Conservation (phyloP, 2,113 vertebrate genomes). For the Argyrosomus japonicus region DNA sequence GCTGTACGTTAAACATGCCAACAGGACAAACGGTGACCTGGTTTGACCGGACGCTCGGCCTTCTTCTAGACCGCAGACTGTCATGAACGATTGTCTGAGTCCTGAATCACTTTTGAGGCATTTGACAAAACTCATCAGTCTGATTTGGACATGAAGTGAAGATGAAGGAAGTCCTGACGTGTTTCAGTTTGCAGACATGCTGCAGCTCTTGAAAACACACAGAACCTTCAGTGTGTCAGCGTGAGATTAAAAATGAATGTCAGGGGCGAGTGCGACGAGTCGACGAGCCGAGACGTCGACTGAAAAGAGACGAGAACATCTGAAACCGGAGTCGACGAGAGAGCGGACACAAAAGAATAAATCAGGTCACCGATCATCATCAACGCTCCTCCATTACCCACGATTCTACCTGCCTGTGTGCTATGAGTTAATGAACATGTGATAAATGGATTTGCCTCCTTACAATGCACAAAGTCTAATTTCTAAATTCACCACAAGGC, state of each 20-base stretch:
- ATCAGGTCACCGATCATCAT: conserved; percentile 11
- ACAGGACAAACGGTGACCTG: not conserved
- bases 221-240: not conserved
- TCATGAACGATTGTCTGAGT: not conserved
- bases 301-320: conserved; percentile 11
- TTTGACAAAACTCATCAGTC: conserved; percentile 17
- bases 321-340: conserved; percentile 35
- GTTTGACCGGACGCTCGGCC: not conserved
- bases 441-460: no score
- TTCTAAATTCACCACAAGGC: no score
- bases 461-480: no score
- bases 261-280: not conserved
- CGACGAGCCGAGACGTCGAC: conserved; percentile 1
- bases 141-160: conserved; percentile 10
- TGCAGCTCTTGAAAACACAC: not conserved
- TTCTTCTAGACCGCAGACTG: not conserved
- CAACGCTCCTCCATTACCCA: not conserved
- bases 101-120: not conserved
- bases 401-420: no score
- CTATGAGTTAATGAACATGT: no score
- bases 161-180: not conserved
- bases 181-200: not conserved
- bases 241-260: conserved; percentile 5
- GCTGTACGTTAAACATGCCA: not conserved
- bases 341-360: not conserved